phyloP scores from a whole-genome alignment of 1,140 invertebrate genomes.

The Neodiprion fabricii region DNA sequence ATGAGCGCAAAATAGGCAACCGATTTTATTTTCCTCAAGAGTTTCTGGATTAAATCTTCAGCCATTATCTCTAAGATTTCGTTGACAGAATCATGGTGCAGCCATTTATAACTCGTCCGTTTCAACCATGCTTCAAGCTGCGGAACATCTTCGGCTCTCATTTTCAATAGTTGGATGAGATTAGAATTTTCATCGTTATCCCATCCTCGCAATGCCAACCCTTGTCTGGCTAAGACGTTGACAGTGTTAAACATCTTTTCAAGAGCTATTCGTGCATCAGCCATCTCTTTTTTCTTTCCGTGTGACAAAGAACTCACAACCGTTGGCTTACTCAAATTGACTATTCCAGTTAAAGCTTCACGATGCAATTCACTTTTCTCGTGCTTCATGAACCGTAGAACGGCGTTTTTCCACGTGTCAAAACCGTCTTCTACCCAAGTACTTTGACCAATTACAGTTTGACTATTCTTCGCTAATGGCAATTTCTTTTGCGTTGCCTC shows the following conservation, averaged over 20 bases:
- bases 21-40: constrained; percentile 25
- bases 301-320: constrained; percentile 23
- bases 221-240: constrained; percentile 25
- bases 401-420: not conserved
- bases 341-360: not conserved
- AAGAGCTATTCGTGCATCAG: constrained; percentile 21
- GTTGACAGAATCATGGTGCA: constrained; percentile 25
- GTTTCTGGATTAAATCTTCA: constrained; percentile 19
- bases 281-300: constrained; percentile 24
- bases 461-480: constrained; percentile 19
- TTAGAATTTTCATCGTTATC: constrained; percentile 26
- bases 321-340: not conserved
- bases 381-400: constrained; percentile 11
- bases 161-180: constrained; percentile 21
- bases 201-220: constrained; percentile 23
- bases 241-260: constrained; percentile 25
- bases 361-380: constrained; percentile 16
- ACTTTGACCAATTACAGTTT: constrained; percentile 18
- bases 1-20: constrained; percentile 25
- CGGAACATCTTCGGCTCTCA: constrained; percentile 22
- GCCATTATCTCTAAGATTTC: constrained; percentile 31
- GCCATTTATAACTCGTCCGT: constrained; percentile 26
- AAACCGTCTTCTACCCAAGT: constrained; percentile 12
- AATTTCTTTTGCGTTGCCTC: constrained; percentile 21
- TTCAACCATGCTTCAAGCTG: constrained; percentile 29